These are phyloP conservation scores for Drosophila eugracilis DNA, from an alignment of 1,140 invertebrate species.

Conservation along the genomic window DNA sequence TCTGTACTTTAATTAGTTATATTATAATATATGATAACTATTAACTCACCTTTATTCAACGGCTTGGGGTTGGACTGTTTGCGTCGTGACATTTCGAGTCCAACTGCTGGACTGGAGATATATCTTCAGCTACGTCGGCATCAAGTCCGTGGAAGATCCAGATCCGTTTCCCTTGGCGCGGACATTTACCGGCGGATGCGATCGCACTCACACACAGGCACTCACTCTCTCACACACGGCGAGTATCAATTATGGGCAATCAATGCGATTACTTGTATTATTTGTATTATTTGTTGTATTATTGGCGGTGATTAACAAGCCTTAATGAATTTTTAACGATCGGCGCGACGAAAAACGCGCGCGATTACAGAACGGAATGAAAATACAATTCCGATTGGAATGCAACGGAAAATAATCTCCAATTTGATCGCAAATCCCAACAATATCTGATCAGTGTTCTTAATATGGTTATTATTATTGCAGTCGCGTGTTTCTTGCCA, in stretches of 20 bases:
- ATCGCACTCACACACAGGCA: conserved; percentile 6
- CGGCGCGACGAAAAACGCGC: conserved; percentile 54
- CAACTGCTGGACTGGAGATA: conserved; percentile 42
- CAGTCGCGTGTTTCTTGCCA: conserved; percentile 47
- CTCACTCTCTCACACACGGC: conserved; percentile 31
- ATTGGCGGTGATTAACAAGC: conserved; percentile 54
- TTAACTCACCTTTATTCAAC: conserved; percentile 85
- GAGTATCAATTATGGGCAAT: conserved; percentile 43
- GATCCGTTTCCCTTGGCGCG: conserved; percentile 30
- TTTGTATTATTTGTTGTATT: conserved; percentile 45
- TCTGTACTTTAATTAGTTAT: too few relatives aligned
- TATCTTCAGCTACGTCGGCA: conserved; percentile 55
- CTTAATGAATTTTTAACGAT: conserved; percentile 76
- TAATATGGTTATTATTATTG: conserved; percentile 4
- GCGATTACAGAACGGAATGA: conserved; percentile 20
- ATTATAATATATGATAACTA: too few relatives aligned
- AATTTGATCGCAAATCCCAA: background rate
- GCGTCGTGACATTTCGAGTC: conserved; percentile 85
- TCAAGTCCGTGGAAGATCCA: conserved; percentile 50
- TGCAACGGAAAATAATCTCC: conserved; percentile 6
- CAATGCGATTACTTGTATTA: conserved; percentile 37
- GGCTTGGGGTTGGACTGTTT: conserved; percentile 87
- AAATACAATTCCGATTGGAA: conserved; percentile 25
- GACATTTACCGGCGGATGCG: conserved; percentile 62
- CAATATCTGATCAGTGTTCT: conserved; percentile 20